Conservation (phyloP, 2,888 invertebrate genomes). For the Eulithis prunata region DNA sequence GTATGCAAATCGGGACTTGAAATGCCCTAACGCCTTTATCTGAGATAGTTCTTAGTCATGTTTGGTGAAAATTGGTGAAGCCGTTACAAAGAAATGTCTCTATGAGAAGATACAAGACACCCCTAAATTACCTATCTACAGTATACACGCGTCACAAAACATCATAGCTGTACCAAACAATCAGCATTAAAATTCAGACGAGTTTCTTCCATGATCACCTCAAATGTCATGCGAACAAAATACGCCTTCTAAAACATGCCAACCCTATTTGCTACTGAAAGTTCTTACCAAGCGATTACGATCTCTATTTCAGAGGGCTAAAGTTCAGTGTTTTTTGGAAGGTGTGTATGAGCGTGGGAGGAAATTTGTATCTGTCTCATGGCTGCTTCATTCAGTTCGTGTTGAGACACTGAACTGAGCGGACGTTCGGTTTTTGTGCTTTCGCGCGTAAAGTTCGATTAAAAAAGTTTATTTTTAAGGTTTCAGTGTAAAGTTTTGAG, state of each 20-base stretch:
- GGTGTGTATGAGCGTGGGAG: not conserved
- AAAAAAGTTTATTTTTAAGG: constrained; percentile 31
- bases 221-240: constrained; percentile 51
- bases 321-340: not conserved
- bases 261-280: constrained; percentile 13
- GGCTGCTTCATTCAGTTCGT: constrained; percentile 25
- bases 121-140: not conserved
- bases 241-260: constrained; percentile 42
- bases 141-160: not conserved
- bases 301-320: not conserved
- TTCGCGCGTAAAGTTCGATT: constrained; percentile 36
- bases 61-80: too few species aligned
- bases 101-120: too few species aligned
- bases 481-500: constrained; percentile 22
- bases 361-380: constrained; percentile 14
- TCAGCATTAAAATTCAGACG: constrained; percentile 55
- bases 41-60: too few species aligned
- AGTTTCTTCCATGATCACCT: constrained; percentile 45
- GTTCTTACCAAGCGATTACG: not conserved
- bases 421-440: constrained; percentile 24
- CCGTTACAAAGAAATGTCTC: too few species aligned
- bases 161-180: not conserved
- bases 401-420: constrained; percentile 18
- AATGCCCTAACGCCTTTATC: too few species aligned
- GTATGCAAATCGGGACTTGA: too few species aligned